Evolutionary conservation across 2,113 vertebrate genomes (phyloP).

Genomic region (Elachura formosa): DNA sequence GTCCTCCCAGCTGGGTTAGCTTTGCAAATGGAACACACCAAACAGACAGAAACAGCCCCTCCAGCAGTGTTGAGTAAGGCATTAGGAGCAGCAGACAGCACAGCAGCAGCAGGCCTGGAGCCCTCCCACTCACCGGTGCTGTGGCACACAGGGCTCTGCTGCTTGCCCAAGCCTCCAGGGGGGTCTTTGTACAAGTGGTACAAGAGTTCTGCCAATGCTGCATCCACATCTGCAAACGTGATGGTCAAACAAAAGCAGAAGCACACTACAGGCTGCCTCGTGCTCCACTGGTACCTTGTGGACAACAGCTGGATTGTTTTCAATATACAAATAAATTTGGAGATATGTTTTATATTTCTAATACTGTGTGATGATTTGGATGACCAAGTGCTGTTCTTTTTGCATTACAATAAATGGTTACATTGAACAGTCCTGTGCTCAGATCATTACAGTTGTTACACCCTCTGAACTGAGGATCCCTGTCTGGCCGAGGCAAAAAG

Average conservation of each 20-base stretch:
- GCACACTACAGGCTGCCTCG: background rate
- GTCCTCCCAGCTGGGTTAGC: background rate
- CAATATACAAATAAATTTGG: background rate
- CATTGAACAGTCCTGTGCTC: rapidly evolving
- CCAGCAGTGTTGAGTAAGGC: background rate
- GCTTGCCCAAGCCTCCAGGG: background rate
- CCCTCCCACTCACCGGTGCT: background rate
- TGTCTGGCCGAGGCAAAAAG: background rate
- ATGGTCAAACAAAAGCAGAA: background rate
- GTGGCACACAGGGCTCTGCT: background rate
- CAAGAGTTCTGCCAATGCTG: rapidly evolving
- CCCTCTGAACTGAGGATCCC: background rate
- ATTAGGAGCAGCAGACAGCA: background rate
- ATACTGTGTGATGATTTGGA: background rate
- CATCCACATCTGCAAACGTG: background rate
- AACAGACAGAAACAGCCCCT: background rate
- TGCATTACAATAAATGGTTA: background rate
- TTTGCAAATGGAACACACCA: background rate
- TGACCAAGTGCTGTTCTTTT: background rate
- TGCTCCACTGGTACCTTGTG: rapidly evolving
- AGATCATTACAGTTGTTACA: background rate
- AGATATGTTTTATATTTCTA: background rate
- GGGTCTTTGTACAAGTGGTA: rapidly evolving
- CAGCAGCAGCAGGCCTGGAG: background rate
- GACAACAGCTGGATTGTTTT: background rate